Evolutionary conservation across 1,140 invertebrate genomes (phyloP), one percentile per base, ranked within the genome.

Genomic region (Drosophila bipectinata): DNA sequence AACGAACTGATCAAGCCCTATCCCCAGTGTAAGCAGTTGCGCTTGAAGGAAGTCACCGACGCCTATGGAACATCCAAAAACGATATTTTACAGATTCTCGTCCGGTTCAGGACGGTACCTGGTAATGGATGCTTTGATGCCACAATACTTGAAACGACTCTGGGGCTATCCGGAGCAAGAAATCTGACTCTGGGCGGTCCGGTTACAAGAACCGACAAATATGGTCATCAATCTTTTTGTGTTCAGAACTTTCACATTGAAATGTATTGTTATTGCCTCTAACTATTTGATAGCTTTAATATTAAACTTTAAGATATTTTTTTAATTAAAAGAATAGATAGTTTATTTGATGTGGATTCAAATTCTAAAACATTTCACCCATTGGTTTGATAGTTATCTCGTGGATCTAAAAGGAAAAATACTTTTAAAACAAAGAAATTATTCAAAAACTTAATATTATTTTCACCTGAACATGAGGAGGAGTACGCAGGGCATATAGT

Each of bases 401-500:
- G 47, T 92, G 91, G 21, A 93, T 76, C 87, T 93, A 88, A 30
- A 90, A 90, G 51, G 4, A 53, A 9, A 8, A 7, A 48, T 10
- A 37, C 12, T 4, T 9, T 21, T 10, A 18, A 14, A 10, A 3
- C 15, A 6, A 0, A n/a, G 4, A 9, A 1, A 34, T 1, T 2
- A n/a, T n/a, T 28, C 4, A 6, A 44, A 44, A 2, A 37, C 3
- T 21, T 3, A 37, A n/a, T 0, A 37, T 37, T 7, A 6, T 7
- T 0, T 37, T 55, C 26, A 91, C 90, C 92, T 95, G 94, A 1
- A 95, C 94, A 62, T 93, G 88, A 1, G 93, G 88, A 1, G 95
- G 94, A 0, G 94, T 94, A 1, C 92, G 90, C 2, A 96, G 64
- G 0, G 93, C 93, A 79, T 94, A 95, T 0, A 94, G 59, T 1